Percentiles rank a stretch among this genome's conserved stretches.
These are phyloP conservation scores for Caenorhabditis virilis DNA, from an alignment of 2,888 invertebrate species.

Conservation along the genomic window DNA sequence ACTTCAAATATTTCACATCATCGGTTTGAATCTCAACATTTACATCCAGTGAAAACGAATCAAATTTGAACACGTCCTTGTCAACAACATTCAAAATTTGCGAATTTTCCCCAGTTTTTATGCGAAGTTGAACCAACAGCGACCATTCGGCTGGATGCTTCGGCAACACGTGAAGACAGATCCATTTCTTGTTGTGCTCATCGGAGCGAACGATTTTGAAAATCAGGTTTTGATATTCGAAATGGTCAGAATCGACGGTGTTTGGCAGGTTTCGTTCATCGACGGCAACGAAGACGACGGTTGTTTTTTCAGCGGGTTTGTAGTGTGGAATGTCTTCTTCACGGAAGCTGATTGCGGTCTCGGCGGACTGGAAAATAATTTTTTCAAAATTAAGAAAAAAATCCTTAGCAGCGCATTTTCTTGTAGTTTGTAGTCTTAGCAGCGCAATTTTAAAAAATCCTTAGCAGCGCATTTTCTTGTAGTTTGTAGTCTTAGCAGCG, in stretches of 20 bases:
- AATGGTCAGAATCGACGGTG: slow-evolving; percentile 4
- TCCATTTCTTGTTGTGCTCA: slow-evolving; percentile 7
- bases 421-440: no score
- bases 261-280: slow-evolving; percentile 33
- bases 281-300: slow-evolving; percentile 27
- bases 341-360: slow-evolving; percentile 33
- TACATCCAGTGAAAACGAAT: slow-evolving; percentile 17
- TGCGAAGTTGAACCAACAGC: slow-evolving; percentile 42
- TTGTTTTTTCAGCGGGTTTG: neutral
- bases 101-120: slow-evolving; percentile 30
- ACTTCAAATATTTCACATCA: slow-evolving; percentile 30
- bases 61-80: slow-evolving; percentile 39
- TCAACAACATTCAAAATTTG: slow-evolving; percentile 34
- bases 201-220: slow-evolving; percentile 15
- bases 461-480: no score
- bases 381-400: neutral
- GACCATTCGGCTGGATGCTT: slow-evolving; percentile 30
- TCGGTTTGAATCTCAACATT: slow-evolving; percentile 25
- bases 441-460: no score
- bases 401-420: no score
- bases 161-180: slow-evolving; percentile 11
- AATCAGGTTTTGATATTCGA: slow-evolving; percentile 20
- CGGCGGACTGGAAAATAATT: slow-evolving; percentile 14
- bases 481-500: no score
- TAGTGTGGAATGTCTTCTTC: slow-evolving; percentile 20